Percentiles rank a stretch among this genome's conserved stretches.
Conservation (phyloP, 2,113 vertebrate species). For the Brachypodius melanocephalos region DNA sequence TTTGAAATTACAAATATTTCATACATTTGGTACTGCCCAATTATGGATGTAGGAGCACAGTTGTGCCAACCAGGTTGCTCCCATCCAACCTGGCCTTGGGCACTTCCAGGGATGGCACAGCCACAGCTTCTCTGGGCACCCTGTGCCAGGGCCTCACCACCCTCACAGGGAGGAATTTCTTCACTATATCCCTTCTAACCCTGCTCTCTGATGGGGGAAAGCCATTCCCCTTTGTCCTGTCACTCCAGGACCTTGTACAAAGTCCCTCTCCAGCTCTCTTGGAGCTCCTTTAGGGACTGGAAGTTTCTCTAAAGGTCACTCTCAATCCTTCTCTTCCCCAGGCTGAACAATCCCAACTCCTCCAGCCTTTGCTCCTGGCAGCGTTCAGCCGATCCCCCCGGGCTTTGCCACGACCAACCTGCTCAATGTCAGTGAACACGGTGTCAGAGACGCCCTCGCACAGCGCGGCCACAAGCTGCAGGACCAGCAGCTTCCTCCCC, state of each 20-base stretch:
- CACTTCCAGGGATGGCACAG: not conserved
- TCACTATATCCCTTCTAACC: not conserved
- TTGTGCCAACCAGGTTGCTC: not conserved
- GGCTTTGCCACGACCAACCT: slow-evolving; percentile 72
- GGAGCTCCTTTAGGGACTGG: not conserved
- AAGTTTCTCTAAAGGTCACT: not conserved
- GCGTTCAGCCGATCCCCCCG: accelerated
- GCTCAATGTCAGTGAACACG: slow-evolving; percentile 79
- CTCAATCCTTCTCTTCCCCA: not conserved
- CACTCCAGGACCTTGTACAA: not conserved
- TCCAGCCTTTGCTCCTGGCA: not conserved
- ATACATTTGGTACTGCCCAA: not conserved
- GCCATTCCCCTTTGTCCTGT: not conserved
- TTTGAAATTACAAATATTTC: not conserved
- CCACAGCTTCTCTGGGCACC: not conserved
- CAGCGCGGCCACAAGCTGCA: slow-evolving; percentile 85
- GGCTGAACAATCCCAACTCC: not conserved
- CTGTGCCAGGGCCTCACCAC: not conserved
- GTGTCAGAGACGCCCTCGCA: slow-evolving; percentile 83
- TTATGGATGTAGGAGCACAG: not conserved
- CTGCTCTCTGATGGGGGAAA: not conserved
- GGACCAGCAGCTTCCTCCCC: slow-evolving; percentile 75
- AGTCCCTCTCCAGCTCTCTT: not conserved
- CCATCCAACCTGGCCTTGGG: not conserved
- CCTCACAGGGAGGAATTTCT: not conserved